Conservation (phyloP, 2,888 invertebrate genomes). For the Sesamia inferens region DNA sequence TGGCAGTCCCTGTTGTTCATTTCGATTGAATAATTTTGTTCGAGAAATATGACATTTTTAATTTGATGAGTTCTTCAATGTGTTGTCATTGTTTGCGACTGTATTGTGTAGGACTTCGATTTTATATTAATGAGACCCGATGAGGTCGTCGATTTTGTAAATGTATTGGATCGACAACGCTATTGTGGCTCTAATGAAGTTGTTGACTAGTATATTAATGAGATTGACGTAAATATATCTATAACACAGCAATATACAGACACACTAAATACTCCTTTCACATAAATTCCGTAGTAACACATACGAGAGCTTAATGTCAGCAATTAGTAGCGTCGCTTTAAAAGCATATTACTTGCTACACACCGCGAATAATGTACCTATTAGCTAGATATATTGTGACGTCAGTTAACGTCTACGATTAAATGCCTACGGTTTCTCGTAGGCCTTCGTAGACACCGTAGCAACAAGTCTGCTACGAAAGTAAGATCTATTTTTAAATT, state of each 20-base stretch:
- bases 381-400: slow-evolving; percentile 63
- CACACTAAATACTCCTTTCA: slow-evolving; percentile 25
- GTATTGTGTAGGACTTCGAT: slow-evolving; percentile 28
- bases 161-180: slow-evolving; percentile 8
- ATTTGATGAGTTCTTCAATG: slow-evolving; percentile 32
- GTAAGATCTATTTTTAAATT: slow-evolving; percentile 23
- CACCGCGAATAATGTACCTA: slow-evolving; percentile 62
- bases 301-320: slow-evolving; percentile 47
- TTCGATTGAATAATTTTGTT: slow-evolving; percentile 45
- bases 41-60: slow-evolving; percentile 22
- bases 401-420: slow-evolving; percentile 55
- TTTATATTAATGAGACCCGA: slow-evolving; percentile 3
- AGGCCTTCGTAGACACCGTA: slow-evolving; percentile 57
- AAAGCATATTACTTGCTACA: slow-evolving; percentile 64
- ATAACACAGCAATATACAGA: neutral
- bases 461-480: slow-evolving; percentile 52
- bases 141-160: slow-evolving; percentile 13
- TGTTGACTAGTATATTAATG: slow-evolving; percentile 13
- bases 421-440: slow-evolving; percentile 55
- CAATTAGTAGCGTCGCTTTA: slow-evolving; percentile 61
- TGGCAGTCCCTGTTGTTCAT: slow-evolving; percentile 29
- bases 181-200: slow-evolving; percentile 12
- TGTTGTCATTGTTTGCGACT: slow-evolving; percentile 17
- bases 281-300: slow-evolving; percentile 48
- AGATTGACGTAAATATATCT: slow-evolving; percentile 17